A percentile compares a stretch with the other conserved stretches of the same genome.
phyloP scores from a whole-genome alignment of 1,140 invertebrate species.

The Magallana angulata region DNA sequence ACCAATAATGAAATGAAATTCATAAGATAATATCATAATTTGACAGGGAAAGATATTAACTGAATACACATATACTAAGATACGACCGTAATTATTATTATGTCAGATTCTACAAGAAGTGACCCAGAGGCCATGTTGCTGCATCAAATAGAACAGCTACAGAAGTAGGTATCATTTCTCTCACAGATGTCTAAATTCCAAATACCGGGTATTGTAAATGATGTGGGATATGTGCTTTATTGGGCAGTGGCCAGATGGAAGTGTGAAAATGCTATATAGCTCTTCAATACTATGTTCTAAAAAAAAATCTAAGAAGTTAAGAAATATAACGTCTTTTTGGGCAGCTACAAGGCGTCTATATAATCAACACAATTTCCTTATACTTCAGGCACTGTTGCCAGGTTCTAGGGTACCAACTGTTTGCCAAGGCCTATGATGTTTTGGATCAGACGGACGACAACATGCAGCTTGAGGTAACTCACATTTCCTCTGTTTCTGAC shows the following conservation, averaged over 20 bases:
- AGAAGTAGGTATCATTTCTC: constrained; percentile 26
- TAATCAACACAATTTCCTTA: neutral
- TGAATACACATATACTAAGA: no score
- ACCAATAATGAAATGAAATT: neutral
- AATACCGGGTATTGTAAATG: no score
- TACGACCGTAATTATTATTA: no score
- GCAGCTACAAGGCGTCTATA: no score
- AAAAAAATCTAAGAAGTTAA: no score
- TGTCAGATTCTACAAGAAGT: neutral
- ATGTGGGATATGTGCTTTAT: no score
- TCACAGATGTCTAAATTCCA: no score
- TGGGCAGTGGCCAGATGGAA: no score
- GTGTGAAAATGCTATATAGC: no score
- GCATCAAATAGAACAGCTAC: constrained; percentile 43
- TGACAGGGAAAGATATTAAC: no score
- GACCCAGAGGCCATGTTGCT: constrained; percentile 45
- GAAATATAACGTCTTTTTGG: no score
- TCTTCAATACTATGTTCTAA: no score
- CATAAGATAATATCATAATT: neutral
- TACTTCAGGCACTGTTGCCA: constrained; percentile 51
- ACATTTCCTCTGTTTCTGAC: neutral
- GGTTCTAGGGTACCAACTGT: constrained; percentile 41
- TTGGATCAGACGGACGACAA: constrained; percentile 55
- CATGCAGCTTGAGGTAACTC: constrained; percentile 56
- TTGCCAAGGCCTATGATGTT: constrained; percentile 54